Evolutionary conservation across 2,113 vertebrate genomes (phyloP).

Genomic region (Malurus cyaneus): DNA sequence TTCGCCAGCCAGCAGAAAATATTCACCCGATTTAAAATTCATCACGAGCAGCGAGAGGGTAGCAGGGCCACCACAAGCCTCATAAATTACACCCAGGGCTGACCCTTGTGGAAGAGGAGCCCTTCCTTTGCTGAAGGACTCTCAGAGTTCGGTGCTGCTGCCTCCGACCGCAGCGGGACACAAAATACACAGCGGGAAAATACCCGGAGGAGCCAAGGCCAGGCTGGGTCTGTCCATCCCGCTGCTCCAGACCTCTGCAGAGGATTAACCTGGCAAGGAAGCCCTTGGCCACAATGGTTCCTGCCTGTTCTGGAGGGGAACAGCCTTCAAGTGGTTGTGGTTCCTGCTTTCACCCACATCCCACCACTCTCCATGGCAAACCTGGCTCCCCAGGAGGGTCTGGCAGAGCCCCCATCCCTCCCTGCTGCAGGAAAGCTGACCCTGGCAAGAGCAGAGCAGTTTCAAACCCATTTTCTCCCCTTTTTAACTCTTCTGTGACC

Average conservation of each 20-base stretch:
- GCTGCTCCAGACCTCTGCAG: background rate
- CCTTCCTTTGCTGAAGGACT: slow-evolving; percentile 7
- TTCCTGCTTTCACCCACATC: background rate
- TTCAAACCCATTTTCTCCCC: background rate
- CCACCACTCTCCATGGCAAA: background rate
- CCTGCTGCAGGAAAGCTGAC: background rate
- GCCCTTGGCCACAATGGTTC: background rate
- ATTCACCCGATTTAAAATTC: slow-evolving; percentile 53
- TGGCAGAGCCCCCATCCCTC: background rate
- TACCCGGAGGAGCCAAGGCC: background rate
- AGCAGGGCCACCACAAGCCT: slow-evolving; percentile 44
- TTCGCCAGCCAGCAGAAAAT: background rate
- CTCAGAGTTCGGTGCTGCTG: background rate
- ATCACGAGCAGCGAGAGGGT: slow-evolving; percentile 14
- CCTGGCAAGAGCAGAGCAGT: fast-evolving
- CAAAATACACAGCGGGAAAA: background rate
- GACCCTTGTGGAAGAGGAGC: slow-evolving; percentile 1
- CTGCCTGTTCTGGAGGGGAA: background rate
- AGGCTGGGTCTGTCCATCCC: background rate
- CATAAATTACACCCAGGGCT: slow-evolving; percentile 28
- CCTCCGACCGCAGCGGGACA: background rate
- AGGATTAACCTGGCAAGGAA: background rate
- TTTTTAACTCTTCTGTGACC: background rate
- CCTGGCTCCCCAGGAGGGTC: background rate
- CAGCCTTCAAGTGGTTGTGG: background rate